Evolutionary conservation across 2,888 invertebrate species (phyloP).

Genomic region (Oasisia sp.): DNA sequence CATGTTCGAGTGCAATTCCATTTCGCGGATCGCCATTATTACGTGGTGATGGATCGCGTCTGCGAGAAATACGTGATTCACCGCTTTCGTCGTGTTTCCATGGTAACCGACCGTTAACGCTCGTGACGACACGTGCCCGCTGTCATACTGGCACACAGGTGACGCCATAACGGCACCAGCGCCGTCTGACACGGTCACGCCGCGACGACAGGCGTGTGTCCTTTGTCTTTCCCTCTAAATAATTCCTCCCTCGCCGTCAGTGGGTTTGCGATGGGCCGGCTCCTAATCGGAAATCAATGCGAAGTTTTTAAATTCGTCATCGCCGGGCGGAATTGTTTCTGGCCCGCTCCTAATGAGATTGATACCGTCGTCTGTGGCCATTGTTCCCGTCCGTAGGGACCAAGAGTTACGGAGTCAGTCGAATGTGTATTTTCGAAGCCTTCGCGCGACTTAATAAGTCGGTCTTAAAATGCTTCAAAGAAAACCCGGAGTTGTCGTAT

Average conservation of each 20-base stretch:
- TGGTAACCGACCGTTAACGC: background rate
- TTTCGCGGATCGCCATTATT: conserved; percentile 4
- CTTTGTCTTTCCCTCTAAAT: conserved; percentile 9
- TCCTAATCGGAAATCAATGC: background rate
- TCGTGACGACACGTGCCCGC: background rate
- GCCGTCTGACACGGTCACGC: background rate
- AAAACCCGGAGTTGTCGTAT: too few species aligned
- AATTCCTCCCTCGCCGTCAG: background rate
- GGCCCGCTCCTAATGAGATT: background rate
- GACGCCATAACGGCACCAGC: background rate
- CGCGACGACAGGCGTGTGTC: background rate
- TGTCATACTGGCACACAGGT: background rate
- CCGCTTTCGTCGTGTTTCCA: conserved; percentile 13
- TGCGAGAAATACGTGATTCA: background rate
- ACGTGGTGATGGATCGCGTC: background rate
- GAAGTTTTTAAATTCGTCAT: background rate
- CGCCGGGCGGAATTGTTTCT: background rate
- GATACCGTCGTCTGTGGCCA: background rate
- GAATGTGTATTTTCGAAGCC: too few species aligned
- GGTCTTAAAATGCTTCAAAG: too few species aligned
- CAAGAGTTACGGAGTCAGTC: too few species aligned
- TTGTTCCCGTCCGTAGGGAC: background rate
- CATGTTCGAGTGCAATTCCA: background rate
- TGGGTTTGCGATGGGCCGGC: background rate
- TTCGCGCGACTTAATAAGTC: too few species aligned